Evolutionary conservation across 2,797 vertebrate species (phyloP).

Genomic region (Tapirus indicus): DNA sequence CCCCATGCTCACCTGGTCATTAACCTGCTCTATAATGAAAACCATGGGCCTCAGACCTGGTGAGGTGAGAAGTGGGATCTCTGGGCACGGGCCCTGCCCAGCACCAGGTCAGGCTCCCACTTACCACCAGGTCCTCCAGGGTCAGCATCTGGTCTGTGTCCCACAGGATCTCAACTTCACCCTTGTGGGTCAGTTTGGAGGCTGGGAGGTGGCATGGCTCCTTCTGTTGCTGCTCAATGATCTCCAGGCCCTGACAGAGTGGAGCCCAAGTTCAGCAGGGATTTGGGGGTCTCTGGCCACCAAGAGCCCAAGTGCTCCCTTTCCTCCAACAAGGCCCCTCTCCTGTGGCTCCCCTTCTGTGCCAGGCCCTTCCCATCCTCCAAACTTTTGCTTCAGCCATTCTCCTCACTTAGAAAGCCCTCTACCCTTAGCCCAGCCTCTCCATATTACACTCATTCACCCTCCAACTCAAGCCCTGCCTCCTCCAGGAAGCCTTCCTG

Average conservation of each 20-base stretch:
- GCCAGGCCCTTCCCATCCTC: not conserved
- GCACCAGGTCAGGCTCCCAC: conserved; percentile 2
- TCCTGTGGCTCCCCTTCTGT: not conserved
- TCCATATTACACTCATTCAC: not conserved
- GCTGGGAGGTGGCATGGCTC: conserved; percentile 57
- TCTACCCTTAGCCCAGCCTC: not conserved
- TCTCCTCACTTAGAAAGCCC: not conserved
- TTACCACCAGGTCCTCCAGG: conserved; percentile 84
- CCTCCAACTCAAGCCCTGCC: not conserved
- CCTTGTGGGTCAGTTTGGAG: conserved; percentile 87
- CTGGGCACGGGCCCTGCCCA: not conserved
- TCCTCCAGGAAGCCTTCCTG: conserved; percentile 42
- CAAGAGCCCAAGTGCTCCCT: not conserved
- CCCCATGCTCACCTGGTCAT: not conserved
- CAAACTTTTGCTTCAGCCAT: not conserved
- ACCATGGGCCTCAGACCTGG: not conserved
- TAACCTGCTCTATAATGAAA: not conserved
- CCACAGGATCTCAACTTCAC: conserved; percentile 84
- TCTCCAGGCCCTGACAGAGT: conserved; percentile 79
- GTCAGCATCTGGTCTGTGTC: conserved; percentile 80
- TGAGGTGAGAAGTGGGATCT: not conserved
- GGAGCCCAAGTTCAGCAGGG: not conserved
- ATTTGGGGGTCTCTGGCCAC: not conserved
- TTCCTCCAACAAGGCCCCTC: not conserved
- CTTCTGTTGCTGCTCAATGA: conserved; percentile 81